These are phyloP conservation scores for Hartigia nigra DNA, from an alignment of 2,888 invertebrate genomes.

Conservation along the genomic window DNA sequence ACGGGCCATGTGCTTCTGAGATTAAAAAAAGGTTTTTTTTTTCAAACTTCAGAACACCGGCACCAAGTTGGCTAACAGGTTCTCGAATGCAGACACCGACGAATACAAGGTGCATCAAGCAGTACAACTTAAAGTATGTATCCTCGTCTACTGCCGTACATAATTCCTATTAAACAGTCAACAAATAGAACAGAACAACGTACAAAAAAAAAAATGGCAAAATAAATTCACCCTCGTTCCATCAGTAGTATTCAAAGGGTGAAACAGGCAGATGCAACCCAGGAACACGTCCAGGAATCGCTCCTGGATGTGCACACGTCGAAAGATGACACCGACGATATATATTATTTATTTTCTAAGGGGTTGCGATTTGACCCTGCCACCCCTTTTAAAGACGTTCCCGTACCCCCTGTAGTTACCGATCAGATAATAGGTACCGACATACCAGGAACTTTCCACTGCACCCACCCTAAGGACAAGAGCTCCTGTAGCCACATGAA, in stretches of 20 bases:
- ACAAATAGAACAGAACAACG: too few relatives aligned
- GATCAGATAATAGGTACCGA: conserved; percentile 46
- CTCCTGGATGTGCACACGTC: not conserved
- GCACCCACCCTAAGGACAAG: not conserved
- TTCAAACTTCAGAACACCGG: too few relatives aligned
- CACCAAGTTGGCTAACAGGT: too few relatives aligned
- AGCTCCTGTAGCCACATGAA: not conserved
- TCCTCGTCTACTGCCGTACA: too few relatives aligned
- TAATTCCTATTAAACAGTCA: too few relatives aligned
- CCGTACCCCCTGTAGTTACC: conserved; percentile 41
- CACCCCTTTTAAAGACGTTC: conserved; percentile 34
- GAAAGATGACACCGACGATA: conserved; percentile 47
- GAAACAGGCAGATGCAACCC: not conserved
- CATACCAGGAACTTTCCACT: conserved; percentile 8
- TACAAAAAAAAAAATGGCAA: too few relatives aligned
- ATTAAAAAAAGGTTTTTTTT: too few relatives aligned
- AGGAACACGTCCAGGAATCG: not conserved
- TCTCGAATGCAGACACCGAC: too few relatives aligned
- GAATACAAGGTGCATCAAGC: too few relatives aligned
- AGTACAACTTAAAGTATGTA: too few relatives aligned
- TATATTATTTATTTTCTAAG: conserved; percentile 57
- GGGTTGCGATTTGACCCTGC: conserved; percentile 49
- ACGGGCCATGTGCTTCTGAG: too few relatives aligned
- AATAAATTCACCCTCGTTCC: too few relatives aligned
- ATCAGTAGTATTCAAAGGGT: not conserved